phyloP scores from a whole-genome alignment of 2,113 vertebrate species.

The Macrotus californicus region DNA sequence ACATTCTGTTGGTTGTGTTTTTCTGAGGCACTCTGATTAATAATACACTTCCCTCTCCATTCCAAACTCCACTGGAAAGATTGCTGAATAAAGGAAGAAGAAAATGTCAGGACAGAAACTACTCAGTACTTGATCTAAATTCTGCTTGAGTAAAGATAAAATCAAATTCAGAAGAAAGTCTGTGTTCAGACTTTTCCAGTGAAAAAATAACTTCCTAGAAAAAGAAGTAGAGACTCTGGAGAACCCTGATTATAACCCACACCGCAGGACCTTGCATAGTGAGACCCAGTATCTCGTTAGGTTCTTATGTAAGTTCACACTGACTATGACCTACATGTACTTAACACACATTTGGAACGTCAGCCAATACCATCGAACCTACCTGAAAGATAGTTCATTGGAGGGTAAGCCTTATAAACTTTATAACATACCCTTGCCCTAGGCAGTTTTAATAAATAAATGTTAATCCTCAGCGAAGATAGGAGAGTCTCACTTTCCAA shows the following conservation, averaged over 20 bases:
- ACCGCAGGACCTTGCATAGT: background rate
- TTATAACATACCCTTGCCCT: background rate
- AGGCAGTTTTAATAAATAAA: conserved; percentile 9
- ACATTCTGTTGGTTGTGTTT: background rate
- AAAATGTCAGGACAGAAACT: background rate
- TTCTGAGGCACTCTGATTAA: background rate
- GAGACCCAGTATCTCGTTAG: background rate
- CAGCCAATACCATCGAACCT: background rate
- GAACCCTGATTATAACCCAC: background rate
- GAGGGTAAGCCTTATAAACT: background rate
- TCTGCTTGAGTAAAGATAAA: background rate
- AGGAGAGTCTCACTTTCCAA: background rate
- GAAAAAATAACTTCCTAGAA: conserved; percentile 2
- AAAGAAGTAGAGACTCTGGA: background rate
- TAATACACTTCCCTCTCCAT: background rate
- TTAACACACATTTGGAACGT: background rate
- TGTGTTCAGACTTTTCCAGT: background rate
- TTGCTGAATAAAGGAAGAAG: background rate
- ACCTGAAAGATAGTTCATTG: background rate
- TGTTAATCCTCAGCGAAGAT: background rate
- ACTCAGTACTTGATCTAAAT: background rate
- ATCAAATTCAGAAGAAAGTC: background rate
- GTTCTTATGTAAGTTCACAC: background rate
- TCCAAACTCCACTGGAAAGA: background rate
- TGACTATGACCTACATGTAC: background rate